Conservation (phyloP, 2,888 invertebrate genomes). For the Leptura quadrifasciata region DNA sequence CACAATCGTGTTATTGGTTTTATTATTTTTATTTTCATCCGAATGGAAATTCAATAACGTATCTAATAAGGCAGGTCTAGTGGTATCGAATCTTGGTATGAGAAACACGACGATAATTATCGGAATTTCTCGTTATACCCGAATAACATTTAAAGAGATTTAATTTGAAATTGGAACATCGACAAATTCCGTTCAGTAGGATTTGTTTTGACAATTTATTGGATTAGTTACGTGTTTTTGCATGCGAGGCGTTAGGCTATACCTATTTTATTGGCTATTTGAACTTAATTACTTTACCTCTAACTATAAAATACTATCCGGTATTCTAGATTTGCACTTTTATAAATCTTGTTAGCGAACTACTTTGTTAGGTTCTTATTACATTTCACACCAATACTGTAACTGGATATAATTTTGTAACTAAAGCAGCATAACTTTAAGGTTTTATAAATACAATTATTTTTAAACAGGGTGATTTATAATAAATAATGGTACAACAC, state of each 20-base stretch:
- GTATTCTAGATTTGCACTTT: constrained; percentile 5
- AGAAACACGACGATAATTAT: constrained; percentile 32
- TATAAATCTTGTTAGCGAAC: not conserved
- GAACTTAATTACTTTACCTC: constrained; percentile 31
- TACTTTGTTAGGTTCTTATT: not conserved
- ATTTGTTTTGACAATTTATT: constrained; percentile 38
- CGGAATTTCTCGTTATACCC: constrained; percentile 25
- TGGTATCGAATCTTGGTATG: constrained; percentile 26
- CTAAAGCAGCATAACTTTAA: no score
- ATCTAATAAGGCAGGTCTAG: constrained; percentile 17
- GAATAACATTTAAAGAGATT: constrained; percentile 32
- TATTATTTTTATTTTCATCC: constrained; percentile 11
- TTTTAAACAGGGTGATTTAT: no score
- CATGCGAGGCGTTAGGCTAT: constrained; percentile 20
- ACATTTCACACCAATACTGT: not conserved
- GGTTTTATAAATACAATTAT: no score
- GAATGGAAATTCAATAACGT: constrained; percentile 24
- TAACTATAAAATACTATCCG: constrained; percentile 18
- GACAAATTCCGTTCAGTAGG: constrained; percentile 30
- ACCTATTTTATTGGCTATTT: constrained; percentile 31
- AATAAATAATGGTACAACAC: no score
- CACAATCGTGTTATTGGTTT: not conserved
- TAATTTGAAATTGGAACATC: constrained; percentile 29
- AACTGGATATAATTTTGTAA: not conserved
- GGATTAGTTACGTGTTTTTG: constrained; percentile 34